Percentiles rank a stretch among this genome's conserved stretches.
These are phyloP conservation scores for Arrhopalites spinosus DNA, from an alignment of 2,888 invertebrate genomes.

Conservation along the genomic window DNA sequence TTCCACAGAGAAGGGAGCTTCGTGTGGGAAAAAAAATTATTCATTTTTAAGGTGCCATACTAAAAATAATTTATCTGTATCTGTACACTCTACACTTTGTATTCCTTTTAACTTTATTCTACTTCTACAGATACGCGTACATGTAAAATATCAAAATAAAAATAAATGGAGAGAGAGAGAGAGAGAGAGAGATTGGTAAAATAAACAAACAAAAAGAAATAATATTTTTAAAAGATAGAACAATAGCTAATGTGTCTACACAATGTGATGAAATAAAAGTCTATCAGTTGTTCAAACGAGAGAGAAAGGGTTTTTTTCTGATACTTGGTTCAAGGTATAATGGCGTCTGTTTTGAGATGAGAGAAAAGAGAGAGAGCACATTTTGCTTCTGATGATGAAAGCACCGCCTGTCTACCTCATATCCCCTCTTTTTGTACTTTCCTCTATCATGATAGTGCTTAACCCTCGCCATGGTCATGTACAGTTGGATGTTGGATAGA, in stretches of 20 bases:
- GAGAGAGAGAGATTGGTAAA: not conserved
- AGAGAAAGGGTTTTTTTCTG: not conserved
- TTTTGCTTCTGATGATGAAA: constrained; percentile 7
- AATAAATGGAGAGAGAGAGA: not conserved
- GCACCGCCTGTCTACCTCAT: constrained; percentile 11
- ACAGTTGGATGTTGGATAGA: too few species aligned
- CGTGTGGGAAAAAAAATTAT: too few species aligned
- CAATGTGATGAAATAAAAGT: not conserved
- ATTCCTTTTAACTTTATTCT: too few species aligned
- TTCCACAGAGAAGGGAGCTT: too few species aligned
- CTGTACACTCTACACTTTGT: not conserved
- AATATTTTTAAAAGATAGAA: not conserved
- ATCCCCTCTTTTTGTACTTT: not conserved
- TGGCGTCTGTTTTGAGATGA: constrained; percentile 3
- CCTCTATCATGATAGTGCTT: not conserved
- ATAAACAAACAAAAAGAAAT: constrained; percentile 11
- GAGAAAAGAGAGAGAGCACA: too few species aligned
- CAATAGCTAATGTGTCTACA: not conserved
- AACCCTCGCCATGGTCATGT: not conserved
- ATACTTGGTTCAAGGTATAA: not conserved
- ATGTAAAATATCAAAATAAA: not conserved
- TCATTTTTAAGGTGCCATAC: too few species aligned
- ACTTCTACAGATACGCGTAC: too few species aligned
- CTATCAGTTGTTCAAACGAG: too few species aligned
- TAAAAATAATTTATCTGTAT: too few species aligned